Conservation (phyloP, 2,797 vertebrate species). For the Echeneis naucrates region DNA sequence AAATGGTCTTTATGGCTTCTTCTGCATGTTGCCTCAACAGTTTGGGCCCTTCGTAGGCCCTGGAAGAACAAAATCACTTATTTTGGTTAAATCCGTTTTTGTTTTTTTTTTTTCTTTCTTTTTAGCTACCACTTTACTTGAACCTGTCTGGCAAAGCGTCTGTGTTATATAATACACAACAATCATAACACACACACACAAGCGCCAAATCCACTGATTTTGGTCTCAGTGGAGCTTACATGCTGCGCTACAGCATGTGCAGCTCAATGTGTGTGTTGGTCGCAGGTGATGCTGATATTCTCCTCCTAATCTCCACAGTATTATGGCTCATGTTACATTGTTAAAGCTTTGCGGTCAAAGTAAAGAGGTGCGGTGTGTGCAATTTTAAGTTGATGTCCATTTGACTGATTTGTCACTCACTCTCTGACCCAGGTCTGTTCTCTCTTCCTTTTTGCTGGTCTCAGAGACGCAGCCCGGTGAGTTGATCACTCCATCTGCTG, state of each 20-base stretch:
- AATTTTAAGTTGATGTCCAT: slow-evolving; percentile 71
- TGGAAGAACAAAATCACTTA: slow-evolving; percentile 5
- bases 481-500: slow-evolving; percentile 76
- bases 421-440: slow-evolving; percentile 98
- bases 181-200: slow-evolving; percentile 53
- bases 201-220: slow-evolving; percentile 29
- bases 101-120: slow-evolving; percentile 23
- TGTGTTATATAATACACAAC: slow-evolving; percentile 61
- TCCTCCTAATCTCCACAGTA: slow-evolving; percentile 25
- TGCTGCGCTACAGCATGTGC: not conserved
- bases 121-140: slow-evolving; percentile 66
- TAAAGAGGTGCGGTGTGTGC: slow-evolving; percentile 67
- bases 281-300: not conserved
- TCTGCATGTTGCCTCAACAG: slow-evolving; percentile 52
- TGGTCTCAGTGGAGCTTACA: slow-evolving; percentile 5
- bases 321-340: slow-evolving; percentile 63
- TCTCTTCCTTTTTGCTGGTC: slow-evolving; percentile 96
- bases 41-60: slow-evolving; percentile 1
- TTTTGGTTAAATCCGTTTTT: slow-evolving; percentile 20
- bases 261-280: slow-evolving; percentile 4
- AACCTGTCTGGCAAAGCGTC: slow-evolving; percentile 60
- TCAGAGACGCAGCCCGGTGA: slow-evolving; percentile 99
- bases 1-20: not conserved
- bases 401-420: slow-evolving; percentile 90
- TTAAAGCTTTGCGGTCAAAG: slow-evolving; percentile 68